Evolutionary conservation across 2,797 vertebrate genomes (phyloP).

Genomic region (Melanotaenia maccullochi): DNA sequence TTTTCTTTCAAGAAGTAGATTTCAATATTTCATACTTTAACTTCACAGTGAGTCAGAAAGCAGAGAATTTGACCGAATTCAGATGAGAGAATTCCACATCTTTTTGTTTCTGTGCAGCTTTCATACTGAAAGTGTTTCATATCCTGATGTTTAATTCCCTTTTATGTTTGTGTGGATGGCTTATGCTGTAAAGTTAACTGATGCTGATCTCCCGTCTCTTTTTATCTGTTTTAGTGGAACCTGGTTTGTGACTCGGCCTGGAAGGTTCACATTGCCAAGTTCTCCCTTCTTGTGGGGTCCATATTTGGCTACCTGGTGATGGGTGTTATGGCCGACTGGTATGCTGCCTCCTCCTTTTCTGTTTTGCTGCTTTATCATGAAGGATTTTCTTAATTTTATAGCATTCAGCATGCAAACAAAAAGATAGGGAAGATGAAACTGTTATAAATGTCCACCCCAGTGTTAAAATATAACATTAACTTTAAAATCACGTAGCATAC

Average conservation of each 20-base stretch:
- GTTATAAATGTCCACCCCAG: not conserved
- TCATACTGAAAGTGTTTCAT: constrained; percentile 1
- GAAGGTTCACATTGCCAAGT: constrained; percentile 98
- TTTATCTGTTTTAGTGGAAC: constrained; percentile 87
- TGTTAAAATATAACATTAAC: not conserved
- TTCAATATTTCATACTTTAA: constrained; percentile 50
- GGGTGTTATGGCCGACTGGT: constrained; percentile 98
- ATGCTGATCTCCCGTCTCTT: constrained; percentile 9
- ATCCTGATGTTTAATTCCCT: constrained; percentile 26
- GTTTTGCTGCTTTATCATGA: not conserved
- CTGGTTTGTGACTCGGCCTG: constrained; percentile 96
- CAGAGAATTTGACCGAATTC: constrained; percentile 20
- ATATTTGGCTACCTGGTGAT: constrained; percentile 97
- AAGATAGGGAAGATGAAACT: no score
- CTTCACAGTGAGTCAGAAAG: constrained; percentile 30
- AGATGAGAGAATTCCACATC: constrained; percentile 23
- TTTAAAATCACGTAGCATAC: not conserved
- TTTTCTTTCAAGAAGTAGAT: constrained; percentile 1
- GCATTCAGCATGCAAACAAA: not conserved
- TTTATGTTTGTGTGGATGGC: constrained; percentile 19
- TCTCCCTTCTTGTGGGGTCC: constrained; percentile 95
- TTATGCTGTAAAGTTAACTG: constrained; percentile 27
- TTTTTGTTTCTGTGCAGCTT: constrained; percentile 13
- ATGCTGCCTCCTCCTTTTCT: constrained; percentile 59
- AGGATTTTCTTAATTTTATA: not conserved